Evolutionary conservation across 1,140 invertebrate species (phyloP).

Genomic region (Parasteatoda tepidariorum): DNA sequence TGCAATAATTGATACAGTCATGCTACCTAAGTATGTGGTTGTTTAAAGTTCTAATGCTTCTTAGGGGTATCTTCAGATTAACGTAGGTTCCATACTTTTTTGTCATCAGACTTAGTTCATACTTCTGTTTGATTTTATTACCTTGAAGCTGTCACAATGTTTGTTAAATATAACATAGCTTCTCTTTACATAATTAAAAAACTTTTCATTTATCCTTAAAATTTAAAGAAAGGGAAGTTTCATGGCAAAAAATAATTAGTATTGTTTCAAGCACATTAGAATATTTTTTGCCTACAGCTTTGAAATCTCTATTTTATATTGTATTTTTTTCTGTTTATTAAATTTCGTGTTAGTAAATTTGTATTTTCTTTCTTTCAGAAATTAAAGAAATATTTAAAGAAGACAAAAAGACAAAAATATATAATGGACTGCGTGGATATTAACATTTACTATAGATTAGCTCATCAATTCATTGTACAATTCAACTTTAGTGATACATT

Average conservation of each 20-base stretch:
- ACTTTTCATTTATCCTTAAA: no score
- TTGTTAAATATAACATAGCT: no score
- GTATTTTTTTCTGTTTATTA: background rate
- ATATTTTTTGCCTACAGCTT: background rate
- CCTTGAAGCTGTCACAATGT: no score
- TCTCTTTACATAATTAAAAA: no score
- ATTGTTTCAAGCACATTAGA: background rate
- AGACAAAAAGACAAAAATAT: constrained; percentile 77
- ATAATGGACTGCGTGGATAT: constrained; percentile 78
- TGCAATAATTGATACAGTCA: no score
- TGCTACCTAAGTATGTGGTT: no score
- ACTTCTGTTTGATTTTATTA: no score
- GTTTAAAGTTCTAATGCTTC: no score
- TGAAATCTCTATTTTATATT: background rate
- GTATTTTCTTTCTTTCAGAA: constrained; percentile 73
- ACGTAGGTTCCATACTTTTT: no score
- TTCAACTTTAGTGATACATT: constrained; percentile 10
- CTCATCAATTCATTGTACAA: constrained; percentile 1
- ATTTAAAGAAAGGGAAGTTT: background rate
- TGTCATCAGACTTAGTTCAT: no score
- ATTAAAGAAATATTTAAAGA: constrained; percentile 78
- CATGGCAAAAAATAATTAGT: background rate
- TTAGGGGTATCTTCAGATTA: no score
- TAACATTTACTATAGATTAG: constrained; percentile 47
- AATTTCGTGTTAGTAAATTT: constrained; percentile 1